Percentiles rank a stretch among this genome's conserved stretches.
Conservation (phyloP, 2,888 invertebrate genomes). For the Heliconius erato region DNA sequence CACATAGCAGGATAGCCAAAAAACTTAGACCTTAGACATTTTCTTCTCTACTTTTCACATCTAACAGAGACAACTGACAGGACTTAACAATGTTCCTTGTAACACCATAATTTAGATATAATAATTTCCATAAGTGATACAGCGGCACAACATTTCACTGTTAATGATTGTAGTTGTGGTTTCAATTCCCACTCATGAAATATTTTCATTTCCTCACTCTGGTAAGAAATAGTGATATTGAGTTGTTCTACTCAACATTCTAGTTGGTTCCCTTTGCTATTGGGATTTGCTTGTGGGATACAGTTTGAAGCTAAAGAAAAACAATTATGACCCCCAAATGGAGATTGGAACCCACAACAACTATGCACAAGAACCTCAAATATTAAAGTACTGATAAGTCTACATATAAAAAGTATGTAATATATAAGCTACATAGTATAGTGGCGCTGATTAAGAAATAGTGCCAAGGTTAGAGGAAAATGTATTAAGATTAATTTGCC, state of each 20-base stretch:
- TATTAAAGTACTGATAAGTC: neutral
- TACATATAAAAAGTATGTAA: neutral
- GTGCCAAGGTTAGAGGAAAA: constrained; percentile 7
- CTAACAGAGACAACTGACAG: too few species aligned
- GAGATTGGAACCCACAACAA: neutral
- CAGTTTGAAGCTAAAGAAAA: neutral
- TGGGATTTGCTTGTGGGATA: neutral
- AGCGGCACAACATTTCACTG: too few species aligned
- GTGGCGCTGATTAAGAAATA: neutral
- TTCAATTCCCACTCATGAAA: neutral
- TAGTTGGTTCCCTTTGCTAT: neutral
- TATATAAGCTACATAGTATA: neutral
- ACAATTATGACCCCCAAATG: neutral
- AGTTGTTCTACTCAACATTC: neutral
- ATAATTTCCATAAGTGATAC: too few species aligned
- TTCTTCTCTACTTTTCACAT: too few species aligned
- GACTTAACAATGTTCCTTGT: too few species aligned
- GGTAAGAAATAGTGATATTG: neutral
- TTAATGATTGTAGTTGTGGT: too few species aligned
- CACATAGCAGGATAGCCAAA: too few species aligned
- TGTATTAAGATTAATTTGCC: neutral
- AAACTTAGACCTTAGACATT: too few species aligned
- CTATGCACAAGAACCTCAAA: neutral
- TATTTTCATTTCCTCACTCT: neutral
- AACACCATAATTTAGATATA: too few species aligned